A percentile compares a stretch with the other conserved stretches of the same genome.
Conservation (phyloP, 2,113 vertebrate genomes). For the Mastomys natalensis region DNA sequence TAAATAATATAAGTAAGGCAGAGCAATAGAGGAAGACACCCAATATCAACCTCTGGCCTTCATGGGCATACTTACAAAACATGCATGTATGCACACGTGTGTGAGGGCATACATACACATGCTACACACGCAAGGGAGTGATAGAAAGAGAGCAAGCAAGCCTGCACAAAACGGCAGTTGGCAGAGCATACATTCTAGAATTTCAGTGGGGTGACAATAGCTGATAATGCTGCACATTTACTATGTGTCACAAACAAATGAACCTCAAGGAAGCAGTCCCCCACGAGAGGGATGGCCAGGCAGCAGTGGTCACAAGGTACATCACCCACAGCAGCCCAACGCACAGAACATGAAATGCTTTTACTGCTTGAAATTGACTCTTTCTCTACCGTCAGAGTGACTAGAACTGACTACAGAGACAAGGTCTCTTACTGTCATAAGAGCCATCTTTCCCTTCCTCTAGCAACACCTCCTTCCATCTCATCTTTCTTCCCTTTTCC, state of each 20-base stretch:
- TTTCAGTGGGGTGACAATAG: background rate
- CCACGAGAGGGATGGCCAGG: rapidly evolving
- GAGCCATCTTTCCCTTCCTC: background rate
- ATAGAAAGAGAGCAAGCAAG: background rate
- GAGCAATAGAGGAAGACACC: background rate
- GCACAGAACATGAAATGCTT: background rate
- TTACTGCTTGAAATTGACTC: background rate
- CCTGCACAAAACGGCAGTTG: background rate
- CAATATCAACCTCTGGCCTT: background rate
- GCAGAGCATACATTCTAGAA: background rate
- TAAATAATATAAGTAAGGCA: too few relatives aligned
- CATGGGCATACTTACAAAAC: background rate
- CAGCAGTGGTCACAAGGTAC: background rate
- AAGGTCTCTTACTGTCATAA: background rate
- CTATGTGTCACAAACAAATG: background rate
- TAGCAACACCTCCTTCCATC: background rate
- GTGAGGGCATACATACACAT: background rate
- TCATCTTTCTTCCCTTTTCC: background rate
- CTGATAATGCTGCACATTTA: background rate
- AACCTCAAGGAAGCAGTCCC: background rate
- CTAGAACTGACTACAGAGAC: background rate
- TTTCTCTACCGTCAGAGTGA: background rate
- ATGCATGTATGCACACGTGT: background rate
- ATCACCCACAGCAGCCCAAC: background rate
- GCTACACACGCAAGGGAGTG: background rate